Percentiles rank a stretch among this genome's conserved stretches.
These are phyloP conservation scores for Pseudochromis fuscus DNA, from an alignment of 2,797 vertebrate species.

Conservation along the genomic window DNA sequence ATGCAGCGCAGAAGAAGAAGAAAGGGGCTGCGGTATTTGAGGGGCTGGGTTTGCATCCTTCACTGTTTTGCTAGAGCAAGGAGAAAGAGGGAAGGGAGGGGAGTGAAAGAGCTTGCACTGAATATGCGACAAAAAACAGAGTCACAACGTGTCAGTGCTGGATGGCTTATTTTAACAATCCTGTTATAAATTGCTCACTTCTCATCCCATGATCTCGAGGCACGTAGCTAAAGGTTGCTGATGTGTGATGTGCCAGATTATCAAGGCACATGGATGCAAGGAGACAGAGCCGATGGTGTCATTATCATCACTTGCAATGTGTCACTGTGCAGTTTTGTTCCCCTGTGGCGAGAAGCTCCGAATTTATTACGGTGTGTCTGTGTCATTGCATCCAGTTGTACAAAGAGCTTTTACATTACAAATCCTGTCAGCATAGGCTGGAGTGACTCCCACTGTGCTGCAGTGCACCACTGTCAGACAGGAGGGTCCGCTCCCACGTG, in stretches of 20 bases:
- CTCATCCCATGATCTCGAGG: background rate
- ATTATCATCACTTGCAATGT: background rate
- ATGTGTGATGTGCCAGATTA: background rate
- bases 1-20: slow-evolving; percentile 39
- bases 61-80: slow-evolving; percentile 46
- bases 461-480: slow-evolving; percentile 86
- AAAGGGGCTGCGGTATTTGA: slow-evolving; percentile 76
- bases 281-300: background rate
- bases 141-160: slow-evolving; percentile 9
- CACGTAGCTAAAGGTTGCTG: background rate
- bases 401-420: slow-evolving; percentile 43
- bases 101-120: slow-evolving; percentile 43
- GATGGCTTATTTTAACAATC: background rate
- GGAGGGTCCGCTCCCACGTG: slow-evolving; percentile 59
- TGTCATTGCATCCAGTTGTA: slow-evolving; percentile 22
- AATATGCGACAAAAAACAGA: slow-evolving; percentile 77
- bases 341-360: background rate
- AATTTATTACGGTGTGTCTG: slow-evolving; percentile 11
- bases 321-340: slow-evolving; percentile 1
- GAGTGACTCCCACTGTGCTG: slow-evolving; percentile 82
- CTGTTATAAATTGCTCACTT: background rate
- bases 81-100: slow-evolving; percentile 48
- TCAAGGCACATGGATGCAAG: slow-evolving; percentile 8
- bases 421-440: slow-evolving; percentile 45
- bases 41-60: slow-evolving; percentile 76